A percentile compares a stretch with the other conserved stretches of the same genome.
phyloP scores from a whole-genome alignment of 1,140 invertebrate genomes.

The Cepaea nemoralis region DNA sequence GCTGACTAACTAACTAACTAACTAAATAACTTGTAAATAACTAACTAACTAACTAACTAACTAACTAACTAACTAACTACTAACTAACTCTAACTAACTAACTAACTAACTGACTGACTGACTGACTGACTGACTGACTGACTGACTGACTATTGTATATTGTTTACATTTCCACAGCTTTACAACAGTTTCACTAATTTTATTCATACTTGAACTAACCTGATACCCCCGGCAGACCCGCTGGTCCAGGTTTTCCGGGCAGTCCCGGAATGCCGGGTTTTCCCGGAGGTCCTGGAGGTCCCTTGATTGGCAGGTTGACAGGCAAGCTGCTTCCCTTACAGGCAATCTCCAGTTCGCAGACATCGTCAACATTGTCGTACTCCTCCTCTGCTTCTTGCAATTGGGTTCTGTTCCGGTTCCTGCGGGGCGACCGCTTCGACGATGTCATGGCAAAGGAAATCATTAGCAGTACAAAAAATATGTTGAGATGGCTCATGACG shows the following conservation, averaged over 20 bases:
- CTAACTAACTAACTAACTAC: no score
- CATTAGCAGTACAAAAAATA: slow-evolving; percentile 14
- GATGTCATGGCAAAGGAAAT: slow-evolving; percentile 34
- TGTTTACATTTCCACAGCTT: no score
- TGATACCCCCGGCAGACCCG: slow-evolving; percentile 53
- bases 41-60: no score
- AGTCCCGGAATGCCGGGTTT: slow-evolving; percentile 56
- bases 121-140: no score
- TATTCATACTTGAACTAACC: no score
- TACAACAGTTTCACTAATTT: no score
- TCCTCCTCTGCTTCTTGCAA: slow-evolving; percentile 34
- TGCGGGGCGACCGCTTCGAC: slow-evolving; percentile 1
- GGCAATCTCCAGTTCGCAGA: slow-evolving; percentile 60
- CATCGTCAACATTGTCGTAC: slow-evolving; percentile 41
- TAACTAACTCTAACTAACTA: no score
- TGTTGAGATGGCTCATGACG: not conserved
- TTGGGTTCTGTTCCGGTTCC: slow-evolving; percentile 44
- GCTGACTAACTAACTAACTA: no score
- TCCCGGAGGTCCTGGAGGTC: slow-evolving; percentile 60
- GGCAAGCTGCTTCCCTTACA: slow-evolving; percentile 52
- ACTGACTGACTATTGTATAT: no score
- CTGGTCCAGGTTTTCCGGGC: slow-evolving; percentile 54
- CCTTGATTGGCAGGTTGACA: slow-evolving; percentile 62
- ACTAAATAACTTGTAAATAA: no score
- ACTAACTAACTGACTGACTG: no score